These are phyloP conservation scores for Spicauda simplicius DNA, from an alignment of 2,888 invertebrate genomes.

Conservation along the genomic window DNA sequence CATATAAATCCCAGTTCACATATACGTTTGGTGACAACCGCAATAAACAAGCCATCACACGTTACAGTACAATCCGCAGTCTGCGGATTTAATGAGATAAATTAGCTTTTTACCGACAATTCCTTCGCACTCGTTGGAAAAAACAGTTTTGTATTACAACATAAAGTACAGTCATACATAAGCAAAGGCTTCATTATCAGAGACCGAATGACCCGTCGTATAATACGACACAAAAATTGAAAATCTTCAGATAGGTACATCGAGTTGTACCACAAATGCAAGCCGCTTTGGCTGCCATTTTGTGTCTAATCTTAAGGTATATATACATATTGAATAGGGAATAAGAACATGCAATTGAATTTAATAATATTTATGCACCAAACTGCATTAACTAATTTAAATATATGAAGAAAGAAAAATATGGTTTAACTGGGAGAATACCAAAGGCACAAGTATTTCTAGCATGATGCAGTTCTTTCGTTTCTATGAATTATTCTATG, in stretches of 20 bases:
- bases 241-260: not conserved
- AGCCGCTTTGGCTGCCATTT: too few relatives aligned
- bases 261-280: too few relatives aligned
- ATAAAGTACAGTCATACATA: slow-evolving; percentile 26
- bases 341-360: too few relatives aligned
- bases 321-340: too few relatives aligned
- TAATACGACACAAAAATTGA: not conserved
- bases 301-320: too few relatives aligned
- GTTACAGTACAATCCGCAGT: not conserved
- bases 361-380: too few relatives aligned
- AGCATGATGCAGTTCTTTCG: too few relatives aligned
- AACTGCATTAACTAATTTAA: too few relatives aligned
- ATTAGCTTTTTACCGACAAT: slow-evolving; percentile 12
- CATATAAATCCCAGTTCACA: not conserved
- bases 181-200: slow-evolving; percentile 19
- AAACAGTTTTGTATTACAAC: slow-evolving; percentile 6
- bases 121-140: slow-evolving; percentile 1
- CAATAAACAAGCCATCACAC: not conserved
- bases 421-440: too few relatives aligned
- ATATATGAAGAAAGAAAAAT: too few relatives aligned
- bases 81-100: slow-evolving; percentile 9
- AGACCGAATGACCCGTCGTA: not conserved
- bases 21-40: not conserved
- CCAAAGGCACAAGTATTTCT: too few relatives aligned
- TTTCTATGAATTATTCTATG: too few relatives aligned